phyloP scores from a whole-genome alignment of 1,140 invertebrate species.

The Euwallacea similis region DNA sequence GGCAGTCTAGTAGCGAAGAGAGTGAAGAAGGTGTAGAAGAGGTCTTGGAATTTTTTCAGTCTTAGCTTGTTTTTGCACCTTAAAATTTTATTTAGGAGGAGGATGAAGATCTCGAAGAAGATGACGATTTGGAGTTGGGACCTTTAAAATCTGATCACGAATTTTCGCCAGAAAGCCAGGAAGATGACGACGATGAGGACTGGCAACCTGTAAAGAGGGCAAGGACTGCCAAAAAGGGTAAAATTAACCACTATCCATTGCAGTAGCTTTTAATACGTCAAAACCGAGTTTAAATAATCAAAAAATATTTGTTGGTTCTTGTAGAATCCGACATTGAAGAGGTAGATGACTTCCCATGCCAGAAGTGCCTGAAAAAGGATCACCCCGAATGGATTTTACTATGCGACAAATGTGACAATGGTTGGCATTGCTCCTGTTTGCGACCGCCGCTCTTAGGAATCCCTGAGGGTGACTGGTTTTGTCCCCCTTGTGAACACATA shows the following conservation, averaged over 20 bases:
- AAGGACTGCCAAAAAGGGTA: conserved; percentile 61
- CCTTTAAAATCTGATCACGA: conserved; percentile 84
- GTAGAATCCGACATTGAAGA: conserved; percentile 60
- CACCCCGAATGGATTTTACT: conserved; percentile 95
- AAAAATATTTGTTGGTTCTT: conserved; percentile 27
- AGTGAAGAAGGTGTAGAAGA: conserved; percentile 64
- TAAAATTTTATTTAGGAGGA: conserved; percentile 50
- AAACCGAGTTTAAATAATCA: no score
- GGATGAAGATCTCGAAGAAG: conserved; percentile 63
- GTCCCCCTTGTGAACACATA: conserved; percentile 91
- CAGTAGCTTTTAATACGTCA: background rate
- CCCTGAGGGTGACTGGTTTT: conserved; percentile 96
- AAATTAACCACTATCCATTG: background rate
- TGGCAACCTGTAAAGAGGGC: conserved; percentile 66
- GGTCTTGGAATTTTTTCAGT: background rate
- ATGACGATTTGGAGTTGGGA: conserved; percentile 48
- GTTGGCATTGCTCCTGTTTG: conserved; percentile 93
- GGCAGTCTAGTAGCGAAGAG: conserved; percentile 69
- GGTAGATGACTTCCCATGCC: conserved; percentile 76
- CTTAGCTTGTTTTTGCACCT: background rate
- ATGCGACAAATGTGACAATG: conserved; percentile 92
- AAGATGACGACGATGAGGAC: conserved; percentile 60
- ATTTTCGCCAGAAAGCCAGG: conserved; percentile 80
- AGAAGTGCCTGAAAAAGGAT: conserved; percentile 84
- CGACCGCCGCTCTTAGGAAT: conserved; percentile 88